phyloP scores from a whole-genome alignment of 2,797 vertebrate species.

The Mico argentatus region DNA sequence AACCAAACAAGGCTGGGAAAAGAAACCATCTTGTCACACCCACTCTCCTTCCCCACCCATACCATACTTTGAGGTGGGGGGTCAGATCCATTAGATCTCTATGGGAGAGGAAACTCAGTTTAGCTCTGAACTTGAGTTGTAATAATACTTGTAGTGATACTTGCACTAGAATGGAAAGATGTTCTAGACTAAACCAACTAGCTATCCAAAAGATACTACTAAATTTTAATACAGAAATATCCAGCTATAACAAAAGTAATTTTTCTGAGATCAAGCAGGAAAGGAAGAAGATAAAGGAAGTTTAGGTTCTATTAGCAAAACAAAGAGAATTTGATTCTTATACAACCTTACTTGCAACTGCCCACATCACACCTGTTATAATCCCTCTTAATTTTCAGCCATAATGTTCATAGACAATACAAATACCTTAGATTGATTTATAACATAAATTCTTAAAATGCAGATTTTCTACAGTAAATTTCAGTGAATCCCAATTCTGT shows the following conservation, averaged over 20 bases:
- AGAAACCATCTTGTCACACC: accelerated
- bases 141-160: neutral
- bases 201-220: slow-evolving; percentile 3
- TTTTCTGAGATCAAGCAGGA: slow-evolving; percentile 28
- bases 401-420: neutral
- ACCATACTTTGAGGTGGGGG: neutral
- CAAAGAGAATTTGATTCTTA: slow-evolving; percentile 38
- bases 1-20: neutral
- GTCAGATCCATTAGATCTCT: neutral
- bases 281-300: neutral
- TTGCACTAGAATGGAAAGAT: neutral
- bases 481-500: slow-evolving; percentile 38
- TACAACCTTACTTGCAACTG: neutral
- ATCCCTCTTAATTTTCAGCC: neutral
- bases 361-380: neutral
- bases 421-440: neutral
- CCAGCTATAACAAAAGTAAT: neutral
- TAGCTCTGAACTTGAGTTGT: neutral
- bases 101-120: neutral
- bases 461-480: slow-evolving; percentile 35
- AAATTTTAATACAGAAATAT: neutral
- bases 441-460: slow-evolving; percentile 31
- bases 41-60: neutral
- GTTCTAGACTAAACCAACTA: neutral
- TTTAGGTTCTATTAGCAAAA: slow-evolving; percentile 34